Base-by-base conservation (phyloP, 2,113 vertebrate genomes). In the Pseudonaja textilis region DNA sequence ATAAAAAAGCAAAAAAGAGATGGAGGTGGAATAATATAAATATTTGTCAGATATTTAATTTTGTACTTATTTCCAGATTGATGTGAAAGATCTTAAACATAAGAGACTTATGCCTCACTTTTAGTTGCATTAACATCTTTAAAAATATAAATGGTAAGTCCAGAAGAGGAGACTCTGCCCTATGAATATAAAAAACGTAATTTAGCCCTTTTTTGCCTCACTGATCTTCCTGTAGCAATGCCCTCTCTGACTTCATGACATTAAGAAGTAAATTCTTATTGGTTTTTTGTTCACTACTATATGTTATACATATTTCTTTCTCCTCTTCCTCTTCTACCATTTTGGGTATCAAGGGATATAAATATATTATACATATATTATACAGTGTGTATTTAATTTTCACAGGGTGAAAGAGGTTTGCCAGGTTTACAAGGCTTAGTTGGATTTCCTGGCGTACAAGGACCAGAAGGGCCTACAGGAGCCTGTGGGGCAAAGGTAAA, bases 371-470 rank as follows among this genome's bases (percentile, higher is more conserved):
- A 81, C 42, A 81, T 22, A 39, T 81, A 42, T 42, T 22, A 22
- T 22, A 42, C 23, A 42, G 22, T 81, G 18, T 2, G 5, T 57
- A 92, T 92, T 95, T 14, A 90, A 94, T 89, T 93, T 95, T 94
- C 59, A 0, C 87, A 99, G 99, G 99, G 99, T 87, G 98, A 99
- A 92, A 97, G 98, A 94, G 99, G 99, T 26, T 97, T 99, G 56
- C 98, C 98, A 0, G 99, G 99, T 87, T 96, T 99, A 92, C 98
- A 98, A 95, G 99, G 99, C 92, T 98, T 98, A 90, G 98, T 99
- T 96, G 99, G 99, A 81, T 99, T 99, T 96, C 99, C 99, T 59
- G 99, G 99, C 94, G 98, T 99, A 97, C 99, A 99, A 94, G 99
- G 99, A 95, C 98, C 97, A 3, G 99, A 99, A 96, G 99, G 99